Evolutionary conservation across 2,888 invertebrate species (phyloP).

Genomic region (Eupithecia abbreviata): DNA sequence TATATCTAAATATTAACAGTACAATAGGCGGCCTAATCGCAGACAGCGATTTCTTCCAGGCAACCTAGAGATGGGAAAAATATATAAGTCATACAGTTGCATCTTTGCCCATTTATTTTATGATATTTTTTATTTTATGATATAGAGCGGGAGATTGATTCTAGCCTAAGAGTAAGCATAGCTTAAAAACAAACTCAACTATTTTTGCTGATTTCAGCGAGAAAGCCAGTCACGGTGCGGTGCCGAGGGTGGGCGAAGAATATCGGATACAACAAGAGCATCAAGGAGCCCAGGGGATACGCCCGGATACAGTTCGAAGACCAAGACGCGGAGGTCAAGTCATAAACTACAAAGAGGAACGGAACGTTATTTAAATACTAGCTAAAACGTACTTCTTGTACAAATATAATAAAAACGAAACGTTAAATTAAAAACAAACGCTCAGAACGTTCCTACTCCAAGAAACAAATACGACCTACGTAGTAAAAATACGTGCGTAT

Average conservation of each 20-base stretch:
- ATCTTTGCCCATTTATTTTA: no score
- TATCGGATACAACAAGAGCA: conserved; percentile 80
- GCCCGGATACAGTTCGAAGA: conserved; percentile 61
- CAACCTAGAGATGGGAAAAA: no score
- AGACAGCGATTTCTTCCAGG: no score
- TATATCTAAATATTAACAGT: no score
- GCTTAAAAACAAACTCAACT: background rate
- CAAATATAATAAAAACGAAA: background rate
- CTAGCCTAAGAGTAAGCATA: background rate
- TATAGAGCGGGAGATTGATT: no score
- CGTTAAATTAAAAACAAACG: background rate
- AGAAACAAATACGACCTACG: background rate
- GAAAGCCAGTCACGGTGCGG: conserved; percentile 60
- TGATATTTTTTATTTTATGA: no score
- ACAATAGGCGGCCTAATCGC: no score
- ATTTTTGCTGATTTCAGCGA: conserved; percentile 55
- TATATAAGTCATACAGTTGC: no score
- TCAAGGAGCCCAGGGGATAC: conserved; percentile 73
- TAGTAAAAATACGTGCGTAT: background rate
- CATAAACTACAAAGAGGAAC: background rate
- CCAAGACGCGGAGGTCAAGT: conserved; percentile 29
- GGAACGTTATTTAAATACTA: background rate
- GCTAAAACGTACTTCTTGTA: background rate
- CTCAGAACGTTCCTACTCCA: background rate
- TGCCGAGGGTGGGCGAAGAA: conserved; percentile 89